A percentile compares a stretch with the other conserved stretches of the same genome.
These are phyloP conservation scores for Bradypodion ventrale DNA, from an alignment of 2,797 vertebrate species.

Conservation along the genomic window DNA sequence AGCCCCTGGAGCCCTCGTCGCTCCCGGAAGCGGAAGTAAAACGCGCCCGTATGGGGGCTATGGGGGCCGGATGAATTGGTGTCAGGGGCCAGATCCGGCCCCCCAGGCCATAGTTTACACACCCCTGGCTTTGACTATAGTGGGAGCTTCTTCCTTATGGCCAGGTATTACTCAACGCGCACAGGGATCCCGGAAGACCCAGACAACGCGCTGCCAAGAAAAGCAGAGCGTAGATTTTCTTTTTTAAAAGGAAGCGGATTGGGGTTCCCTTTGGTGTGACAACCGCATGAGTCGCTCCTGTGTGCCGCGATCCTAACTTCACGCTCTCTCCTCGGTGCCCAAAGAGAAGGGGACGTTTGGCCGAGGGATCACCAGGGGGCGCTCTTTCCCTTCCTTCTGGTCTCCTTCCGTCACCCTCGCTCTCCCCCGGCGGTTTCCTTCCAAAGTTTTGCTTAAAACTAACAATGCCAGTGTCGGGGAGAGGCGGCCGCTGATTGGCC, in stretches of 20 bases:
- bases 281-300: not conserved
- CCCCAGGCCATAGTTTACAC: no score
- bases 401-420: slow-evolving; percentile 15
- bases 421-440: slow-evolving; percentile 54
- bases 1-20: no score
- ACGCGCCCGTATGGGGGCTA: no score
- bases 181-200: not conserved
- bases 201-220: not conserved
- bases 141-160: not conserved
- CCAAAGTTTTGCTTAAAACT: slow-evolving; percentile 77
- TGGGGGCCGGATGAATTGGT: no score
- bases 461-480: slow-evolving; percentile 70
- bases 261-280: not conserved
- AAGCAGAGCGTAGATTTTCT: not conserved
- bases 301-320: not conserved
- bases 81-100: no score
- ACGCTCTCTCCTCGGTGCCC: not conserved
- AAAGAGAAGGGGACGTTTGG: not conserved
- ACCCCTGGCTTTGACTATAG: no score
- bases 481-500: slow-evolving; percentile 71
- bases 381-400: slow-evolving; percentile 56
- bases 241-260: not conserved
- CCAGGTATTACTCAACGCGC: not conserved
- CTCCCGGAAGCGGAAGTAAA: no score
- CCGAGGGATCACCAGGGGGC: slow-evolving; percentile 56